Base-by-base conservation (phyloP, 23 tunicate genomes). In the Botrylloides violaceus region DNA sequence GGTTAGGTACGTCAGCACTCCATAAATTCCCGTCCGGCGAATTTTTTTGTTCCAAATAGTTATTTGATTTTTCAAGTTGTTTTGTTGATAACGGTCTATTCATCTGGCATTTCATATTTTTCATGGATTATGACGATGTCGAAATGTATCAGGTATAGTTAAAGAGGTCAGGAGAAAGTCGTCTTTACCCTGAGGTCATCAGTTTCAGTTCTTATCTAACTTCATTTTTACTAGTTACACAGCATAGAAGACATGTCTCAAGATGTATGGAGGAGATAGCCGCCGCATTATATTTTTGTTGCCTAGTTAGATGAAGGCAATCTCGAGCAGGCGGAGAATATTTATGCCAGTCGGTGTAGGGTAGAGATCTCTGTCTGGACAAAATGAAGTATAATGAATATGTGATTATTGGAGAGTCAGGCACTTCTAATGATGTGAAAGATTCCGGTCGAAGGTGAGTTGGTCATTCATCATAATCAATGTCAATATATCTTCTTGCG, bases 151-250 rank as follows among this genome's bases (percentile, higher is more conserved):
- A 15, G 12, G 12, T 7, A 15, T 15, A 43, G 53, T 9, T 43
- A 43, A 43, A 43, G 53, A 43, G 53, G 53, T 43, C 53, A 43
- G 53, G 53, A 43, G 53, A 43, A 43, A 43, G 53, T 43, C 12
- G 12, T 15, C 12, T 43, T 43, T 43, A 9, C 53, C 53, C 53
- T 43, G 53, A 43, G 53, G 53, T 43, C 53, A 43, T 43, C 53
- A 43, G 15, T 43, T 43, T 43, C 53, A 43, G 53, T 15, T 43
- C 53, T 43, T 43, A 43, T 43, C 53, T 43, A 15, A 43, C 53
- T 43, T 43, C 15, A 43, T 43, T 43, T 43, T 43, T 15, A 15
- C 53, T 9, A 43, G 15, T 43, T 15, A 9, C 53, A 43, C 53
- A 43, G 53, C 53, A 7, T 43, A 43, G 53, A 43, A 43, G 15